Base-by-base conservation (phyloP, 1,140 invertebrate genomes). In the Lordiphosa clarofinis region DNA sequence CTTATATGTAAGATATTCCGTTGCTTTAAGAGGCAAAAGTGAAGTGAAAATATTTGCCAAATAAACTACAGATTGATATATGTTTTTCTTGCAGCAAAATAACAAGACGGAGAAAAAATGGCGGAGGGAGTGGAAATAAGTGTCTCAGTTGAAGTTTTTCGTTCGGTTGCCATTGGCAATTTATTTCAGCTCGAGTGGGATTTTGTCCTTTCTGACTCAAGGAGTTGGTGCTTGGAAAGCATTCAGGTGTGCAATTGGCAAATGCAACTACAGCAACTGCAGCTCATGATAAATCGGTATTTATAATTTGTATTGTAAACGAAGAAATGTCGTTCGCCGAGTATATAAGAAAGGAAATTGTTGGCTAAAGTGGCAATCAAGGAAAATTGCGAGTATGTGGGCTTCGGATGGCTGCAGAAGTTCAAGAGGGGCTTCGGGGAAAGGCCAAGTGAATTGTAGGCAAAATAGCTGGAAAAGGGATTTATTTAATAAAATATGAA, bases 161-260 rank as follows among this genome's bases (percentile, higher is more conserved):
- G 46, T 42, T 66, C 21, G 28, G 54, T 61, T 75, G 76, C 59
- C 62, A 68, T 46, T 72, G 63, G 59, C 76, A 81, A 81, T 81
- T 81, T 82, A 82, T 81, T 76, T 82, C 56, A 31, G 38, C 36
- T n/a, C 59, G 54, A 38, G 44, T 24, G 54, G 66, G 61, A 74
- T 72, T 76, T 66, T 55, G 49, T 44, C 43, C 50, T 60, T 9
- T 42, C 47, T 49, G 33, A 28, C 56, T 68, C 46, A 47, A 54
- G 39, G 57, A 62, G 52, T 49, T 53, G 65, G 54, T 42, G 58
- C 43, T 56, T 21, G 37, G 24, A 37, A 64, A 48, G 72, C 68
- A 75, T 81, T 76, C 76, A 81, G 72, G 76, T 81, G 76, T 81
- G 62, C 78, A 72, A 81, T 76, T 81, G 75, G 76, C 53, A 82